Base-by-base conservation (phyloP, 2,113 vertebrate species). In the Astur gentilis region DNA sequence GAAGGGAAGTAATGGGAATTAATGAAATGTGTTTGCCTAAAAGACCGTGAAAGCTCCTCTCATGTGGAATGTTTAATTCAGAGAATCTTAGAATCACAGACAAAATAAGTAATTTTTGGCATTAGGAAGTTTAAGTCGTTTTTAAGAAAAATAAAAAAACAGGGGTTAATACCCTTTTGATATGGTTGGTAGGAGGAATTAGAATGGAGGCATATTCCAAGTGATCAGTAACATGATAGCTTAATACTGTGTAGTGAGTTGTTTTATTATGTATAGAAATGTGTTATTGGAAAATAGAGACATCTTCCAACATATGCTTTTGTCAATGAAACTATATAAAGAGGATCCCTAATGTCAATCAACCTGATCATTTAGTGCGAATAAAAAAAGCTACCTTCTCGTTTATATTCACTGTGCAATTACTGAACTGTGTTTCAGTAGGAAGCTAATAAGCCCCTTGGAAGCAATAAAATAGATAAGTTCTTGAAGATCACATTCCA, bases 401-500 rank as follows among this genome's bases (percentile, higher is more conserved):
- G 1, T 75, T 91, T 96, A 87, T 60, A 87, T 89, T 78, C 55
- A 64, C 60, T 75, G 8, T 73, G 22, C 52, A 78, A 34, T 91
- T 93, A 72, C 77, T 71, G 42, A 91, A 31, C 64, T 62, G n/a
- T 90, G 55, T 78, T 95, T 93, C 55, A 67, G 38, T 36, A 57
- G 52, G 29, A 87, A 94, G 44, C 44, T 82, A 81, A 89, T 87
- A 96, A 96, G 72, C 72, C 93, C 61, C 61, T 91, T 82, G 81
- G 60, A 95, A 91, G 94, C 57, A 94, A 67, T 96, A 96, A 95
- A 92, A 83, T 3, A 75, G 69, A 14, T 60, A 89, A 55, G 42
- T 82, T 93, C 70, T 42, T 82, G 38, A 79, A 73, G 76, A 84
- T 70, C 80, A n/a, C 8, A 6, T 62, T 81, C 72, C 89, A 83